Evolutionary conservation across 2,113 vertebrate genomes (phyloP), one percentile per base, ranked within the genome.

Genomic region (Leptobrachium ailaonicum): DNA sequence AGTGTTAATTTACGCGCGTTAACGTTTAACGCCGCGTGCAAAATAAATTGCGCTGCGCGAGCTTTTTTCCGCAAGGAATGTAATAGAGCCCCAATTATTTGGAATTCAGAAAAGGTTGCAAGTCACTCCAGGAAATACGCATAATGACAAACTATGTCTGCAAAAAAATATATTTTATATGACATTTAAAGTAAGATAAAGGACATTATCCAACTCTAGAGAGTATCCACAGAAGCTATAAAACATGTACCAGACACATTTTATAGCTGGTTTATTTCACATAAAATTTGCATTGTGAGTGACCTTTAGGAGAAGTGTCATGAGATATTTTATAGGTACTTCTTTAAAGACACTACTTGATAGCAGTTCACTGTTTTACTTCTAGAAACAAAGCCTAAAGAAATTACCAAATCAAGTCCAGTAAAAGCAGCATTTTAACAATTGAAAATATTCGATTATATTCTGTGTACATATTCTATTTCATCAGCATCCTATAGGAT

Each of bases 301-400:
- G 75, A 76, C 64, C 64, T 68, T 76, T 76, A 43, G 13, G 32
- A 76, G 67, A 76, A 76, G 68, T 56, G 75, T 68, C 53, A 56
- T 40, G 32, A 41, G 8, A 68, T 68, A 76, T 43, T 68, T 76
- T 76, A 76, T 68, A 56, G 64, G 41, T 32, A 43, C 47, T 54
- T 10, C 56, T 8, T 6, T 54, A n/a, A 14, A 58, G 40, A 68
- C 20, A 41, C 44, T 54, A 58, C 32, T 42, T 32, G 12, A 56
- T 43, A 14, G 42, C 50, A 58, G 66, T 76, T n/a, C 44, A 64
- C 56, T 43, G 8, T 62, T 44, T 53, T n/a, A 66, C 20, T 32
- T 32, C 0, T 32, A 32, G 20, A 32, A 32, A 32, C 20, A 32
- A 32, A 32, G 20, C 20, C 20, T 32, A 32, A 32, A 32, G 20